A percentile compares a stretch with the other conserved stretches of the same genome.
Evolutionary conservation across 2,113 vertebrate species (phyloP).

Genomic region (Polypterus senegalus): DNA sequence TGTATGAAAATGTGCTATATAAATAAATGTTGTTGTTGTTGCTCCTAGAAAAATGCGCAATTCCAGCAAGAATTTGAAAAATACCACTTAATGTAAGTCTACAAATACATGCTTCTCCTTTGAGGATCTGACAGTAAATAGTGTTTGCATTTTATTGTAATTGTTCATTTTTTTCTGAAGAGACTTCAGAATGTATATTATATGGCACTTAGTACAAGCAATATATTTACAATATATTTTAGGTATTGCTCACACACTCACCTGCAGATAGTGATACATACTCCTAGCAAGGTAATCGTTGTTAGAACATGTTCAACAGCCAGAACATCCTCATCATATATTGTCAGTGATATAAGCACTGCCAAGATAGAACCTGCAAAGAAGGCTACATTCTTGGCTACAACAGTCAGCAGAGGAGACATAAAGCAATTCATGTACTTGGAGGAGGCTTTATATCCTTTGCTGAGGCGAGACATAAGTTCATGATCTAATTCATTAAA

Average conservation of each 20-base stretch:
- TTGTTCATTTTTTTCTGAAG: too few relatives aligned
- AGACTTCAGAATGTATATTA: too few relatives aligned
- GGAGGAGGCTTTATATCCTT: conserved; percentile 91
- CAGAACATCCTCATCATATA: conserved; percentile 91
- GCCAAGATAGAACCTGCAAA: conserved; percentile 93
- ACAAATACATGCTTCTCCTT: too few relatives aligned
- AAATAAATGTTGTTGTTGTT: too few relatives aligned
- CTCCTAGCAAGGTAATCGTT: conserved; percentile 84
- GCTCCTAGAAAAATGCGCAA: too few relatives aligned
- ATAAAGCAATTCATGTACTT: conserved; percentile 99
- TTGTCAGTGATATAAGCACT: conserved; percentile 88
- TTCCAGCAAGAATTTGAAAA: too few relatives aligned
- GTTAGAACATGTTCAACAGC: conserved; percentile 89
- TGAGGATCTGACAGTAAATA: too few relatives aligned
- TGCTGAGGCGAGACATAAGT: conserved; percentile 86
- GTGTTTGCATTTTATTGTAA: too few relatives aligned
- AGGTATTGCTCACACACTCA: conserved; percentile 26
- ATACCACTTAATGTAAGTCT: too few relatives aligned
- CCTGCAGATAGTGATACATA: conserved; percentile 91
- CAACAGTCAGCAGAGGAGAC: conserved; percentile 80
- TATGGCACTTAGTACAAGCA: too few relatives aligned
- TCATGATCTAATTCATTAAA: conserved; percentile 95
- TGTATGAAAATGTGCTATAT: too few relatives aligned
- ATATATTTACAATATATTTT: too few relatives aligned
- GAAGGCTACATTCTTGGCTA: conserved; percentile 93